Evolutionary conservation across 2,888 invertebrate genomes (phyloP), one percentile per base, ranked within the genome.

Genomic region (Morpho deidamia): DNA sequence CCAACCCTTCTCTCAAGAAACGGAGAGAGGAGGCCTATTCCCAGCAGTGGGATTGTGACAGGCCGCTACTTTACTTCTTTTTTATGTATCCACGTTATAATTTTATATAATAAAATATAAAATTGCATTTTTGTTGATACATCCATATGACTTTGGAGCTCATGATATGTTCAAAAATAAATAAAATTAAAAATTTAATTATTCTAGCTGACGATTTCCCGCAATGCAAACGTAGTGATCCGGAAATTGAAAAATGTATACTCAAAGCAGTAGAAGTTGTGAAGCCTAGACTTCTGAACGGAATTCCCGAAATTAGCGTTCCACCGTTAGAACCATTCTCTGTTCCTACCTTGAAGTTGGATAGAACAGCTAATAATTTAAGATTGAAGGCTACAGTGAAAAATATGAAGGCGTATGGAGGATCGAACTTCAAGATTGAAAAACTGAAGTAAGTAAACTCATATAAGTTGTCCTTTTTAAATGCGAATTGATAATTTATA

Each of bases 321-420:
- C 94, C 94, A 1, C 78, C 92, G 0, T 81, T 93, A 59, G 95
- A 95, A 59, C 95, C 95, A 0, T 90, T 95, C 60, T 80, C 76
- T 8, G 85, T 95, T 10, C 93, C 95, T 0, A 91, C 92, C 50
- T 83, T 95, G 57, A 92, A 92, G 63, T 91, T 95, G 60, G 92
- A 93, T 72, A 92, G 94, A 65, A 92, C 93, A 0, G 89, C 93
- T 7, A 92, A 94, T 1, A 92, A 94, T n/a, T 90, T 95, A 14
- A 91, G 91, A 56, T 71, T 95, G 11, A 93, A 92, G 62, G 94
- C 95, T 0, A 90, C 90, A 0, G 91, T 94, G 58, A 93, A 80
- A 56, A 91, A 95, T 59, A 91, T 94, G 48, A 90, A 89, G 64
- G 90, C 94, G 0, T 80, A 79, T 41, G 95, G 95, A 0, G 91